A percentile compares a stretch with the other conserved stretches of the same genome.
Evolutionary conservation across 2,797 vertebrate genomes (phyloP).

Genomic region (Threskiornis aethiopicus): DNA sequence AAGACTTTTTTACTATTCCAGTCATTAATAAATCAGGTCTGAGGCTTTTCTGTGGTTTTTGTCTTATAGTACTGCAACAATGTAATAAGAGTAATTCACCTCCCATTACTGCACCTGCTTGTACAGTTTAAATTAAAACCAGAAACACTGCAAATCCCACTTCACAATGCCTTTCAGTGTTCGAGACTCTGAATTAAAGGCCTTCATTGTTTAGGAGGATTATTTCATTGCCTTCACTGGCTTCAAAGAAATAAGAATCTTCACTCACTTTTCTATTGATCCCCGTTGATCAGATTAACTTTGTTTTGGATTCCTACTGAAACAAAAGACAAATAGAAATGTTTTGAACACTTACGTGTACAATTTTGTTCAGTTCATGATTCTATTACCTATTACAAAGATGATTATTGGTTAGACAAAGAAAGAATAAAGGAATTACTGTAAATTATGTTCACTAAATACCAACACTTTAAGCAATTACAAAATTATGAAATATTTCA

Average conservation of each 20-base stretch:
- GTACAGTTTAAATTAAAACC: conserved; percentile 89
- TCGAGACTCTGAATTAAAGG: conserved; percentile 73
- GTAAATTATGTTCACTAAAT: conserved; percentile 69
- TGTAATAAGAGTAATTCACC: conserved; percentile 79
- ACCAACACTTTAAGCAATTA: conserved; percentile 69
- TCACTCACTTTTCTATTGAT: conserved; percentile 78
- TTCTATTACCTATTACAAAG: conserved; percentile 67
- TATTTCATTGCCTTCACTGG: conserved; percentile 72
- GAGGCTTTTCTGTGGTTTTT: not conserved
- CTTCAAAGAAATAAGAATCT: conserved; percentile 80
- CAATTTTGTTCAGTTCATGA: conserved; percentile 52
- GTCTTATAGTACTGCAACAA: conserved; percentile 75
- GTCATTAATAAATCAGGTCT: not conserved
- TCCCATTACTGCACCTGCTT: conserved; percentile 86
- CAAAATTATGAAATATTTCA: conserved; percentile 69
- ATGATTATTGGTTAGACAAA: conserved; percentile 58
- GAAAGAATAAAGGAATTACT: conserved; percentile 71
- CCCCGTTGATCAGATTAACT: conserved; percentile 80
- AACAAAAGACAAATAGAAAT: conserved; percentile 77
- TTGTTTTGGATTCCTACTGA: conserved; percentile 77
- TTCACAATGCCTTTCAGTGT: conserved; percentile 87
- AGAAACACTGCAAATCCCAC: conserved; percentile 89
- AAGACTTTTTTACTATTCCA: not conserved
- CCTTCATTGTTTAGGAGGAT: conserved; percentile 78
- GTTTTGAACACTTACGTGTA: conserved; percentile 69